These are phyloP conservation scores for Thunnus maccoyii DNA, from an alignment of 2,113 vertebrate genomes.

Conservation along the genomic window DNA sequence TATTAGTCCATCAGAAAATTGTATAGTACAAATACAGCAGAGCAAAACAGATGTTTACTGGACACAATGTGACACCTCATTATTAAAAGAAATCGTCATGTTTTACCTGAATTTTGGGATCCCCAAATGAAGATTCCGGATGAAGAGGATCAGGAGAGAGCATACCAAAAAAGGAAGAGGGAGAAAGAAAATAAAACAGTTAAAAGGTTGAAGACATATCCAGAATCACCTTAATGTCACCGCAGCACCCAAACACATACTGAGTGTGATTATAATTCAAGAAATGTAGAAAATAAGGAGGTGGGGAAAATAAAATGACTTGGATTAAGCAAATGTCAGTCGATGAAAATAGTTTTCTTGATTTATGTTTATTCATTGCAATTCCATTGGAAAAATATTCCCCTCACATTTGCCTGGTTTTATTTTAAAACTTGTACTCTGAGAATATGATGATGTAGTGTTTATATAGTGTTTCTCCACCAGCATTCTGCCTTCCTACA, in stretches of 20 bases:
- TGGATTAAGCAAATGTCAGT: no score
- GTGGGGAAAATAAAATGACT: no score
- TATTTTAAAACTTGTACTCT: background rate
- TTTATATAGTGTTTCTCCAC: background rate
- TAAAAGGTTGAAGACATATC: background rate
- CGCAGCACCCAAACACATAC: no score
- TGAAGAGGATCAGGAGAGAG: slow-evolving; percentile 1
- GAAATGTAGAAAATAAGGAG: no score
- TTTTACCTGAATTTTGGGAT: slow-evolving; percentile 34
- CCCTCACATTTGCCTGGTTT: background rate
- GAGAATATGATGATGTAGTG: background rate
- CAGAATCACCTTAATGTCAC: no score
- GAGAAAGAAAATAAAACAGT: background rate
- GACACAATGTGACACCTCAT: background rate
- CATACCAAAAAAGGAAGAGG: background rate
- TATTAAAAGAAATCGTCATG: background rate
- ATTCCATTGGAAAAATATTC: no score
- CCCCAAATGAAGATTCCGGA: background rate
- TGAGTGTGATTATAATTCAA: no score
- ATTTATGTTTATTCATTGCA: no score
- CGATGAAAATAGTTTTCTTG: no score
- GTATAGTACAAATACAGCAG: no score
- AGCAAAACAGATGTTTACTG: no score
- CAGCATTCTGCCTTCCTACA: background rate
- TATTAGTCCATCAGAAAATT: no score